A percentile compares a stretch with the other conserved stretches of the same genome.
These are phyloP conservation scores for Halcyon malimbica DNA, from an alignment of 2,113 vertebrate genomes.

Conservation along the genomic window DNA sequence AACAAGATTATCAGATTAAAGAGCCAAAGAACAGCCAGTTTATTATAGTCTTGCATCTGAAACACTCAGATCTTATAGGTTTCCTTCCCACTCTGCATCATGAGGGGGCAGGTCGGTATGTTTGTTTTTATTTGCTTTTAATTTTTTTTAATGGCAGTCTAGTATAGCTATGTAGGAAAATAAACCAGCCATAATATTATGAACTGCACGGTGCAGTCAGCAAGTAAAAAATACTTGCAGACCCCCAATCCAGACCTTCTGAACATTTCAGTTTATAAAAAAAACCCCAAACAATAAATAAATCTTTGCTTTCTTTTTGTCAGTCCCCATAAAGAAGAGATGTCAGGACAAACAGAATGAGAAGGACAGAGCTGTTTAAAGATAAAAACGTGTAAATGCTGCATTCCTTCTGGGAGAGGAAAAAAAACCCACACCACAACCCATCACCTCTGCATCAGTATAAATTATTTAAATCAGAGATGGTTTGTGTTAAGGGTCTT, in stretches of 20 bases:
- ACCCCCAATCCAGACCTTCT: neutral
- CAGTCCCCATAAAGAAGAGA: neutral
- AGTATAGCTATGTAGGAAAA: neutral
- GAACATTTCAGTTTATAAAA: neutral
- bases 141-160: neutral
- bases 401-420: neutral
- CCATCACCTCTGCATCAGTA: neutral
- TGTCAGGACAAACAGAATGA: neutral
- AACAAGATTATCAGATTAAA: slow-evolving; percentile 68
- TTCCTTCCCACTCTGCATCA: neutral
- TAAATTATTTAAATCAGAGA: slow-evolving; percentile 52
- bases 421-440: neutral
- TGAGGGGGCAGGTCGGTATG: neutral
- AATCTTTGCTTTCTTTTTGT: neutral
- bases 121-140: neutral
- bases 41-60: slow-evolving; percentile 31
- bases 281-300: neutral
- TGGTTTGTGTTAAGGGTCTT: slow-evolving; percentile 33
- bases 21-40: slow-evolving; percentile 53
- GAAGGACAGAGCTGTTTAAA: neutral
- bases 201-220: accelerated
- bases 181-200: neutral
- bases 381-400: neutral
- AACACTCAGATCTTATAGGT: slow-evolving; percentile 7
- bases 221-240: neutral